Evolutionary conservation across 2,113 vertebrate species (phyloP).

Genomic region (Aphelocoma coerulescens): DNA sequence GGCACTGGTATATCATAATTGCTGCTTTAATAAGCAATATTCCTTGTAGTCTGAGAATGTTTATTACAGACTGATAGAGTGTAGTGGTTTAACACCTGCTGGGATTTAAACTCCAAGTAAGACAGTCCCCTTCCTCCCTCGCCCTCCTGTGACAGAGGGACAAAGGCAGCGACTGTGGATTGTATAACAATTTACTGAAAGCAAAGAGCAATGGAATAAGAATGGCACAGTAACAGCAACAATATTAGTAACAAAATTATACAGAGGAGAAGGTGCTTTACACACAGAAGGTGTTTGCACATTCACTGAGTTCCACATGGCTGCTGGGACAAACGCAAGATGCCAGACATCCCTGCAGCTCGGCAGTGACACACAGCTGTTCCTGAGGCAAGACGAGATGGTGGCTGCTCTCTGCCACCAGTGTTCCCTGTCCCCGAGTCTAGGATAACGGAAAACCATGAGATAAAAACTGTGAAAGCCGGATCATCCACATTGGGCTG

Average conservation of each 20-base stretch:
- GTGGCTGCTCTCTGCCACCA: accelerated
- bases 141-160: not conserved
- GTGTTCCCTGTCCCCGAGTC: accelerated
- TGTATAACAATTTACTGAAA: not conserved
- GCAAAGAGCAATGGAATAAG: not conserved
- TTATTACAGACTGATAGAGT: not conserved
- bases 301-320: accelerated
- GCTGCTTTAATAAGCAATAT: not conserved
- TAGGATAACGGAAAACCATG: accelerated
- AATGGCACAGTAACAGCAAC: not conserved
- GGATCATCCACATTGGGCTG: accelerated
- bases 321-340: accelerated
- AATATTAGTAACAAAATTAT: too few species aligned
- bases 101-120: not conserved
- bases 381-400: too few species aligned
- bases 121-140: not conserved
- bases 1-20: not conserved
- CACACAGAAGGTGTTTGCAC: not conserved
- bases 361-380: accelerated
- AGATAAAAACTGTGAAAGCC: not conserved
- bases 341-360: accelerated
- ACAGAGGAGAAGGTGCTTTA: not conserved
- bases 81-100: not conserved
- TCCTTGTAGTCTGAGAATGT: not conserved
- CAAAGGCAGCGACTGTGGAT: accelerated